Conservation (phyloP, 2,113 vertebrate species). For the Prunella himalayana region DNA sequence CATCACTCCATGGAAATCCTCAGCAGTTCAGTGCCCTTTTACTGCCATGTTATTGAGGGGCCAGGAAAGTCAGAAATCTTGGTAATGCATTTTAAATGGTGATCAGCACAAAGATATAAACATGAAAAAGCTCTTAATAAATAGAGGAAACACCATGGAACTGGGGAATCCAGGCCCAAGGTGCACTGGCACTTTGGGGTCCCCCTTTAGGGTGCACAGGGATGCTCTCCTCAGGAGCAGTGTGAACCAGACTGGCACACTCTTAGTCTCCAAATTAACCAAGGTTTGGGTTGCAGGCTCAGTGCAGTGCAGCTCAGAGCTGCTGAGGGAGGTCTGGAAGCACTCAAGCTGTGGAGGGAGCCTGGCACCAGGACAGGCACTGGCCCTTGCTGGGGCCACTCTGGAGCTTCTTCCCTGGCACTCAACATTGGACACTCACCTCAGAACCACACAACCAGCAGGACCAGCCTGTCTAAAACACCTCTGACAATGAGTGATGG, state of each 20-base stretch:
- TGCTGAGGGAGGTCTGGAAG: not conserved
- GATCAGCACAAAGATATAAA: not conserved
- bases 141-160: not conserved
- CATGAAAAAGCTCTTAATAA: not conserved
- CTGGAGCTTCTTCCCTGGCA: not conserved
- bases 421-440: rapidly evolving
- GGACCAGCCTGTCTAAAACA: not conserved
- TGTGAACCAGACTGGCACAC: not conserved
- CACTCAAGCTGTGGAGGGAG: not conserved
- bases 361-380: not conserved
- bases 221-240: not conserved
- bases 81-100: not conserved
- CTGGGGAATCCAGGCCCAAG: not conserved
- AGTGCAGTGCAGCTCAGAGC: rapidly evolving
- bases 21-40: not conserved
- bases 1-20: not conserved
- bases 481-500: rapidly evolving
- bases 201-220: not conserved
- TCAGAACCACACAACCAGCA: not conserved
- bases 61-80: not conserved
- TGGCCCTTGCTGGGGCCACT: not conserved
- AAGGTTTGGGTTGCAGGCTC: not conserved
- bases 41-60: not conserved
- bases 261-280: not conserved
- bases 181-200: not conserved